Percentiles rank a stretch among this genome's conserved stretches.
phyloP scores from a whole-genome alignment of 1,140 invertebrate genomes.

The Plutomurus gul region DNA sequence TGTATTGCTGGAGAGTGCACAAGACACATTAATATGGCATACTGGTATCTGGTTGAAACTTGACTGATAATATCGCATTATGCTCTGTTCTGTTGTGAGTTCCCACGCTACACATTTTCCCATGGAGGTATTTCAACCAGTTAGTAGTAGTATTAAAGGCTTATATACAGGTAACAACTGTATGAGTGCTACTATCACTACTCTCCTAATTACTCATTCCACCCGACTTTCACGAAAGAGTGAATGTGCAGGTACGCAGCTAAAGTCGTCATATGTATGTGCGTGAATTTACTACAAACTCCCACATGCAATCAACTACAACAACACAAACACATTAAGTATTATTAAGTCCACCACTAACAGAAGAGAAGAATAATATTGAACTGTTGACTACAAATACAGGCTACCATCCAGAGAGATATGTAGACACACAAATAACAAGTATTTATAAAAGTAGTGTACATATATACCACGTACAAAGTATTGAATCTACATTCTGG shows the following conservation, averaged over 20 bases:
- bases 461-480: no score
- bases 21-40: constrained; percentile 31
- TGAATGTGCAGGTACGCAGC: constrained; percentile 32
- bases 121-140: constrained; percentile 44
- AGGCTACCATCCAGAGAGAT: not conserved
- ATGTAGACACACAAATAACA: no score
- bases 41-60: constrained; percentile 10
- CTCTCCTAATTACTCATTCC: constrained; percentile 51
- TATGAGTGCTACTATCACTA: not conserved
- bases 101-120: constrained; percentile 52
- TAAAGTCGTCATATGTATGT: constrained; percentile 27
- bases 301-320: constrained; percentile 34
- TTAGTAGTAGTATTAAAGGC: no score
- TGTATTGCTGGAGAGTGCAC: not conserved
- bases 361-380: not conserved
- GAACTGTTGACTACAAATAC: not conserved
- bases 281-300: constrained; percentile 36
- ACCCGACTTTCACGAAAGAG: constrained; percentile 36
- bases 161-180: not conserved
- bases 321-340: not conserved
- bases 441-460: no score
- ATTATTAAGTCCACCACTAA: not conserved
- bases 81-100: constrained; percentile 3
- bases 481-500: no score
- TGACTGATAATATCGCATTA: constrained; percentile 44